A percentile compares a stretch with the other conserved stretches of the same genome.
Evolutionary conservation across 1,140 invertebrate genomes (phyloP).

Genomic region (Brachionus angularis): DNA sequence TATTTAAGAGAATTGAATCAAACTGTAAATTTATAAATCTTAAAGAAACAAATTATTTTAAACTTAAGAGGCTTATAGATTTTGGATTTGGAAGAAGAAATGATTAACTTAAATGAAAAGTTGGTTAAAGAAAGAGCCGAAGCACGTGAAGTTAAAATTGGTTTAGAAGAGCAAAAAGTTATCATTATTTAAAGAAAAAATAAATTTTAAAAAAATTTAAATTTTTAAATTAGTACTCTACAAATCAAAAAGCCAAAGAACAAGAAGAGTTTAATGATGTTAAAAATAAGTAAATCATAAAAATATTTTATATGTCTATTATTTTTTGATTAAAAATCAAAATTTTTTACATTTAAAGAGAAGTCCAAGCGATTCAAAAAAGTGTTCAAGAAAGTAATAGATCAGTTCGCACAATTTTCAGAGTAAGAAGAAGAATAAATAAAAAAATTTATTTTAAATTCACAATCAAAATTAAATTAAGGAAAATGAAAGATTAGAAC

Average conservation of each 20-base stretch:
- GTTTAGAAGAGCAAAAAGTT: constrained; percentile 32
- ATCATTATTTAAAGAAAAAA: too few species aligned
- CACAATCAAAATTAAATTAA: neutral
- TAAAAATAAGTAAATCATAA: neutral
- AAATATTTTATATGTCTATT: neutral
- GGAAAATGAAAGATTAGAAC: constrained; percentile 37
- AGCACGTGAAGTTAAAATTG: neutral
- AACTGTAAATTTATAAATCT: neutral
- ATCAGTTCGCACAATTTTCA: constrained; percentile 7
- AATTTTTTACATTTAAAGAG: too few species aligned
- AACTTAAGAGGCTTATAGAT: constrained; percentile 4
- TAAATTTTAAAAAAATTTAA: too few species aligned
- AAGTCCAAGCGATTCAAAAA: constrained; percentile 31
- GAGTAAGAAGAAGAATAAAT: neutral
- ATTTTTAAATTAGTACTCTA: too few species aligned
- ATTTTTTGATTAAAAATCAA: too few species aligned
- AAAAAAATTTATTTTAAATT: neutral
- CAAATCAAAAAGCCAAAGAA: constrained; percentile 11
- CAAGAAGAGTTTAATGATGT: constrained; percentile 12
- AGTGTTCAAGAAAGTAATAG: constrained; percentile 20
- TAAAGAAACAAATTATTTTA: neutral
- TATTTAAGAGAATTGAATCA: constrained; percentile 34
- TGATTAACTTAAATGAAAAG: constrained; percentile 25
- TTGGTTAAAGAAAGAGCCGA: constrained; percentile 34
- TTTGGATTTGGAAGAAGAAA: constrained; percentile 31